Evolutionary conservation across 1,140 invertebrate genomes (phyloP).

Genomic region (Lycorma delicatula): DNA sequence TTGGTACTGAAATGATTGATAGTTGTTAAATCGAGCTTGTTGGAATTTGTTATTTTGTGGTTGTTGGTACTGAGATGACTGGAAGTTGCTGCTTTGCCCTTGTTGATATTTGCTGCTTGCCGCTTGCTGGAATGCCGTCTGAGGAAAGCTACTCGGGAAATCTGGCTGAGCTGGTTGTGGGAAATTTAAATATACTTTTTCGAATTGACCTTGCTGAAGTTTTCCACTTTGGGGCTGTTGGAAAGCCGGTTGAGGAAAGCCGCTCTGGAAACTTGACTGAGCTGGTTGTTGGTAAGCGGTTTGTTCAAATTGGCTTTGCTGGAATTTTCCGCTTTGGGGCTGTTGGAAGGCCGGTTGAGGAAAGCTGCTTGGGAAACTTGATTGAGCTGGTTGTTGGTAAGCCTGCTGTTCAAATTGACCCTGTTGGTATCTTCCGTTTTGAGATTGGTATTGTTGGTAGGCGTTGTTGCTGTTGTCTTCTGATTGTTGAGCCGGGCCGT

Average conservation of each 20-base stretch:
- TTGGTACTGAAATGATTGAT: neutral
- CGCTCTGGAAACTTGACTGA: neutral
- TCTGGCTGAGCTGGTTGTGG: too few relatives aligned
- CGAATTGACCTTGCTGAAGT: too few relatives aligned
- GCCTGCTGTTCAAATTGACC: conserved; percentile 8
- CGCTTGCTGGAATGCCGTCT: neutral
- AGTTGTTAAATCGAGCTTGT: neutral
- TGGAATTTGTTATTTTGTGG: neutral
- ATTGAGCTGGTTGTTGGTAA: neutral
- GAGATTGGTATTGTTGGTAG: too few relatives aligned
- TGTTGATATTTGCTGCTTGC: neutral
- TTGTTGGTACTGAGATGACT: conserved; percentile 2
- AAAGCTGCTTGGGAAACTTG: neutral
- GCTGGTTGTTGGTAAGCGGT: neutral
- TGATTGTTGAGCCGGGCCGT: neutral
- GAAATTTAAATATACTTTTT: too few relatives aligned
- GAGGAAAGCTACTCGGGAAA: neutral
- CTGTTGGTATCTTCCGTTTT: neutral
- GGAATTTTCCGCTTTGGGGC: neutral
- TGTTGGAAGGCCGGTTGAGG: neutral
- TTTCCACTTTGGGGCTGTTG: too few relatives aligned
- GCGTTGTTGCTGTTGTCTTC: neutral
- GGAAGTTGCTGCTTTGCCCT: too few relatives aligned
- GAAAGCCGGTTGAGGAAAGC: neutral
- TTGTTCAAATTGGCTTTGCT: neutral